Conservation (phyloP, 1,140 invertebrate species). For the Caenorhabditis remanei region DNA sequence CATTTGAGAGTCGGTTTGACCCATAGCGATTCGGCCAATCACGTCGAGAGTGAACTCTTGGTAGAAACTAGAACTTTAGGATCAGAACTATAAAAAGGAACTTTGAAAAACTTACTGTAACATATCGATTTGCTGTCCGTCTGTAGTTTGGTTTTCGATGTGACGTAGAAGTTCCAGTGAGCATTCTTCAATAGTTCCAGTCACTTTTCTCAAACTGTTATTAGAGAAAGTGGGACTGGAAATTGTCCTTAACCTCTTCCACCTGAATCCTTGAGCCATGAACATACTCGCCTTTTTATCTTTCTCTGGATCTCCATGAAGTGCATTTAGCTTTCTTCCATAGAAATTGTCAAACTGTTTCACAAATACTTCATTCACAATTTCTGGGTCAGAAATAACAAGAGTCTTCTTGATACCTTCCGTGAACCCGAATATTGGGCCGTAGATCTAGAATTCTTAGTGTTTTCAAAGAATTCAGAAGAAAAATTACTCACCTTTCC, state of each 20-base stretch:
- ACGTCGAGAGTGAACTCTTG: slow-evolving; percentile 65
- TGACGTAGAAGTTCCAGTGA: slow-evolving; percentile 37
- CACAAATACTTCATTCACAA: slow-evolving; percentile 48
- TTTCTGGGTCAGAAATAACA: neutral
- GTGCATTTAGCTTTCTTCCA: neutral
- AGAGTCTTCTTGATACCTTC: slow-evolving; percentile 14
- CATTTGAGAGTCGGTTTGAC: slow-evolving; percentile 58
- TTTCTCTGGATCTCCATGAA: slow-evolving; percentile 43
- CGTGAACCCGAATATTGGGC: neutral
- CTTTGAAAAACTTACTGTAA: neutral
- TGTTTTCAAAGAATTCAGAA: neutral
- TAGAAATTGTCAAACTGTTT: slow-evolving; percentile 48
- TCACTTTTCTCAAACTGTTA: slow-evolving; percentile 29
- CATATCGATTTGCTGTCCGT: slow-evolving; percentile 45
- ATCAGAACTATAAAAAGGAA: neutral
- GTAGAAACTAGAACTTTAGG: slow-evolving; percentile 22
- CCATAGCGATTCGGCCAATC: slow-evolving; percentile 61
- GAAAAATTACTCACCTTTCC: neutral
- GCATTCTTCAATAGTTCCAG: slow-evolving; percentile 41
- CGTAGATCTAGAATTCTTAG: neutral
- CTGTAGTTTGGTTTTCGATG: slow-evolving; percentile 21
- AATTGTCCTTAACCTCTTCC: slow-evolving; percentile 58
- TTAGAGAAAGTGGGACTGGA: slow-evolving; percentile 53
- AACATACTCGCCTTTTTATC: slow-evolving; percentile 49
- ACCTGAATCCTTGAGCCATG: slow-evolving; percentile 46